Evolutionary conservation across 1,140 invertebrate genomes (phyloP), one percentile per base, ranked within the genome.

Genomic region (Carposina sasakii): DNA sequence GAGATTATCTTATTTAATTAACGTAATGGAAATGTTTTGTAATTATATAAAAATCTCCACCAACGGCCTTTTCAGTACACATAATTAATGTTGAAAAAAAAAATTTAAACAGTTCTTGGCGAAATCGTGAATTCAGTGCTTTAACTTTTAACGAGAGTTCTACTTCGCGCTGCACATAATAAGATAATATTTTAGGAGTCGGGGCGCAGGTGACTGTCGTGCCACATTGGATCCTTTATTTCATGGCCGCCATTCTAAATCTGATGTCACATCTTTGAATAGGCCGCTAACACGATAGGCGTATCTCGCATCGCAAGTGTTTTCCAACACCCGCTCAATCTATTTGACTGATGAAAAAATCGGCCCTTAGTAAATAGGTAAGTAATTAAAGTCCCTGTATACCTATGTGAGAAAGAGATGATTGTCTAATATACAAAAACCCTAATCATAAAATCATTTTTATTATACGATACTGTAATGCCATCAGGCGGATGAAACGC

Each of bases 401-500:
- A n/a, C n/a, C n/a, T n/a, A n/a, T n/a, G n/a, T n/a, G n/a, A n/a
- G n/a, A n/a, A n/a, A n/a, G n/a, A n/a, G n/a, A n/a, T n/a, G n/a
- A n/a, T n/a, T n/a, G n/a, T n/a, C n/a, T n/a, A n/a, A n/a, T n/a
- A n/a, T n/a, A n/a, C n/a, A n/a, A n/a, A n/a, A n/a, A n/a, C n/a
- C n/a, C n/a, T n/a, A n/a, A n/a, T n/a, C n/a, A n/a, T n/a, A n/a
- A 30, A 54, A 48, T 54, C 54, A 50, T 59, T 52, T 57, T 63
- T 56, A 57, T 56, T 60, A 60, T 51, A 63, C 57, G 51, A 57
- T 60, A 54, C 54, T 63, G 56, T 49, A 49, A 49, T 49, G 52
- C 44, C 42, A 17, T 22, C 22, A 22, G 33, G 45, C 52, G 39
- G 39, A 39, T 30, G 45, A 48, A 53, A 24, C 30, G 24, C 47